Base-by-base conservation (phyloP, 35 echinoderm and acorn worm genomes). In the Heliocidaris tuberculata region DNA sequence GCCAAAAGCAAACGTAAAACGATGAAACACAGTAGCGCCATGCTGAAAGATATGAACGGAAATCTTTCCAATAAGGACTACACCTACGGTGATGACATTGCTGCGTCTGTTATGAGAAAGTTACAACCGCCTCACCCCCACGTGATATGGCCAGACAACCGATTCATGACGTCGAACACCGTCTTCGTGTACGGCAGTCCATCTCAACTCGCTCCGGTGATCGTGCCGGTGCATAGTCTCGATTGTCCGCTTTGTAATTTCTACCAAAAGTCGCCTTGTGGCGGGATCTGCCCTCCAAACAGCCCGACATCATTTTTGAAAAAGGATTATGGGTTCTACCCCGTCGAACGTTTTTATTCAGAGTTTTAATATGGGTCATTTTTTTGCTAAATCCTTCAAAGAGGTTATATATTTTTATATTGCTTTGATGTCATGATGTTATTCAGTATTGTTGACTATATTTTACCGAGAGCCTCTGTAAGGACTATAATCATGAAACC, bases 301-400 rank as follows among this genome's bases (percentile, higher is more conserved):
- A 98, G 97, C 91, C 97, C 97, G 32, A 98, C 97, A 6, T 56
- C 86, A 2, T 94, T 90, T 13, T 48, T 98, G 86, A 94, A 92
- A 21, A 98, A 98, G 92, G 96, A 96, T 17, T 98, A 94, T 85
- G 97, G 97, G 70, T 98, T 98, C 56, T 98, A 98, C 92, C 97
- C 97, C 0, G 96, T 98, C 17, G 96, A 98, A 93, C 85, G 97
- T 32, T 93, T 93, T 59, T 93, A 93, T 59, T 52, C 91, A 59
- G 91, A 93, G 1, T 93, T 93, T 5, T 93, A 48, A 15, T 86
- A 11, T 9, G 12, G n/a, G 85, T 13, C 6, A 15, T 9, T 19
- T 29, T 9, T 86, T 86, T 29, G 9, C 9, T 29, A 86, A 19
- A 17, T n/a, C 85, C 9, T 30, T 86, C 7, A 29, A 86, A 30